Base-by-base conservation (phyloP, 2,113 vertebrate genomes). In the Sisor rabdophorus region DNA sequence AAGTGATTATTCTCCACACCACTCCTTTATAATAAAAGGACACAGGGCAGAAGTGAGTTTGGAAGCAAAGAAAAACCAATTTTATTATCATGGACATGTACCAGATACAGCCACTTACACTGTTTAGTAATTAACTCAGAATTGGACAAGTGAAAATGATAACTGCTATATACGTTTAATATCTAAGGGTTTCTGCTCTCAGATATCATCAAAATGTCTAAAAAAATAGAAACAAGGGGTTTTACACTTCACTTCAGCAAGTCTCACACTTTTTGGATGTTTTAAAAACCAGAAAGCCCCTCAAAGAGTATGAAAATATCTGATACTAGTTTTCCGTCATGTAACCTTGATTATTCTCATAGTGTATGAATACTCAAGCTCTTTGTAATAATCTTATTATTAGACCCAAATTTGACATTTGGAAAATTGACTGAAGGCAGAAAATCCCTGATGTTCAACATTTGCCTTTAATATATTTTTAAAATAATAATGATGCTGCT, bases 381-480 rank as follows among this genome's bases (percentile, higher is more conserved):
- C 65, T 65, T 55, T 67, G 28, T 73, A 55, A 30, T 55, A 53
- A 60, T 32, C 50, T 76, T 68, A 30, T 20, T 44, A 68, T 76
- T 71, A 65, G 44, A 47, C 20, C 17, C 2, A 52, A 60, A 53
- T 82, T 30, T 65, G 61, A 76, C 80, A 79, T 72, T 71, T 48
- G 52, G 19, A 60, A 59, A 44, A 58, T 53, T 32, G 53, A 53
- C 28, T 50, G 80, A 81, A 77, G 65, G 69, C 24, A 71, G 30
- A 75, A 5, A 60, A 71, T 11, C 50, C 11, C 58, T 7, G 44
- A n/a, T 17, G 15, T 53, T 71, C 53, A 82, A 24, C 65, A 20
- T 48, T 65, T 63, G 70, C 59, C 63, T 79, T 82, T 71, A 76
- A 79, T 76, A 68, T 58, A 54, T 64, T 76, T 61, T 70, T 65